Percentiles rank a stretch among this genome's conserved stretches.
These are phyloP conservation scores for Sesamia nonagrioides DNA, from an alignment of 1,140 invertebrate genomes.

Conservation along the genomic window DNA sequence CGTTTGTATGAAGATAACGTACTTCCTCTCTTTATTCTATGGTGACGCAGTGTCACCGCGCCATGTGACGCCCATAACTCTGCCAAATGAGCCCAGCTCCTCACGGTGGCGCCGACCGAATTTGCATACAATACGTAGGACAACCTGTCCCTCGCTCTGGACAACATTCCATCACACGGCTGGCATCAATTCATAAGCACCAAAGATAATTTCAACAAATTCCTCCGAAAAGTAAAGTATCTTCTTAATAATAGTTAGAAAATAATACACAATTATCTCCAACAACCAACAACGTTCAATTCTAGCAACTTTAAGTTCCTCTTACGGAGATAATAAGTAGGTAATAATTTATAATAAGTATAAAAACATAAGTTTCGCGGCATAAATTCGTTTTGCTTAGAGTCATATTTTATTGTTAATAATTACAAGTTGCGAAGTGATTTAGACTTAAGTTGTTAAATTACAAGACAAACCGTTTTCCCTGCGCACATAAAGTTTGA, in stretches of 20 bases:
- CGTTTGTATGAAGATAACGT: no score
- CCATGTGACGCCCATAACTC: conserved; percentile 70
- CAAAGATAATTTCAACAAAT: background rate
- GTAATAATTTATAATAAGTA: conserved; percentile 2
- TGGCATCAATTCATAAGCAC: background rate
- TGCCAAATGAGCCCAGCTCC: conserved; percentile 75
- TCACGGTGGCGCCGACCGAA: conserved; percentile 64
- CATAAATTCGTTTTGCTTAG: conserved; percentile 49
- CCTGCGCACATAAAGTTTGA: conserved; percentile 59
- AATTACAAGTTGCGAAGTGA: conserved; percentile 57
- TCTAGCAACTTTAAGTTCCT: background rate
- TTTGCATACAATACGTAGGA: conserved; percentile 80
- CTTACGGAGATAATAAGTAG: conserved; percentile 4
- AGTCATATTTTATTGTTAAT: conserved; percentile 59
- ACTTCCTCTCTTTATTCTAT: no score
- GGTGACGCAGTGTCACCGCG: conserved; percentile 71
- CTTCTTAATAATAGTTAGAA: background rate
- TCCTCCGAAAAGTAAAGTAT: background rate
- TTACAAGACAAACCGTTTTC: conserved; percentile 54
- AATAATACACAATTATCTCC: conserved; percentile 17
- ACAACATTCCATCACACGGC: conserved; percentile 52
- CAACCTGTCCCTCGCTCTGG: conserved; percentile 41
- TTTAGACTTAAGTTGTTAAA: conserved; percentile 60
- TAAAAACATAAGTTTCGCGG: background rate
- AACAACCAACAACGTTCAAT: background rate